Conservation (phyloP, 2,797 vertebrate species). For the Spea hammondii region DNA sequence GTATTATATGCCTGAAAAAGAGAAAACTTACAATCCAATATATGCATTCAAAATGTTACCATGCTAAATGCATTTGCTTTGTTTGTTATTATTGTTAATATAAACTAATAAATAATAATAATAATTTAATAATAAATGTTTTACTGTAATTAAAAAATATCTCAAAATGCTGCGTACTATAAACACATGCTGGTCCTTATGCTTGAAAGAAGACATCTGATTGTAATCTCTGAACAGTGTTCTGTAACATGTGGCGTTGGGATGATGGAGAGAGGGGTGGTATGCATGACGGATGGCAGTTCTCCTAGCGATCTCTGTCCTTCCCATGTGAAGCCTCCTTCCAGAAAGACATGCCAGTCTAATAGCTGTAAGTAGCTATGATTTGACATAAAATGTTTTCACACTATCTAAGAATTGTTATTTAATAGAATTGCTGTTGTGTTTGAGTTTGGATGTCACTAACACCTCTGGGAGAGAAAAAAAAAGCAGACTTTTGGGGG, state of each 20-base stretch:
- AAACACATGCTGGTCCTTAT: constrained; percentile 15
- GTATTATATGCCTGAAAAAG: too few species aligned
- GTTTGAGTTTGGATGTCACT: too few species aligned
- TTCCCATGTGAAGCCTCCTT: constrained; percentile 76
- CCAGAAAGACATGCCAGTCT: constrained; percentile 74
- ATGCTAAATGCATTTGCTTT: too few species aligned
- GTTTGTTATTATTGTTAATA: too few species aligned
- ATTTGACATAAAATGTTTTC: not conserved
- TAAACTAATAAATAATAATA: too few species aligned
- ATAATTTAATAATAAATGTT: too few species aligned
- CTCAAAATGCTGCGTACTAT: not conserved
- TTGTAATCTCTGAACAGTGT: constrained; percentile 71
- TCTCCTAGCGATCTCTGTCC: constrained; percentile 76
- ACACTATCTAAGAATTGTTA: too few species aligned
- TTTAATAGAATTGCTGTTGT: too few species aligned
- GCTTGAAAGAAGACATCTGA: constrained; percentile 44
- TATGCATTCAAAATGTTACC: too few species aligned
- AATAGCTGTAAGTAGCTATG: constrained; percentile 79
- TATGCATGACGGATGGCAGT: constrained; percentile 76
- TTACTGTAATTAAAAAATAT: not conserved
- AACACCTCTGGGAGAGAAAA: too few species aligned
- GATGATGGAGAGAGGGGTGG: constrained; percentile 77
- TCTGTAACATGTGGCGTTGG: constrained; percentile 87
- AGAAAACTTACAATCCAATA: too few species aligned
- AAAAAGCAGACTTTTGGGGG: too few species aligned